These are phyloP conservation scores for Nasonia longicornis DNA, from an alignment of 1,140 invertebrate genomes.

Conservation along the genomic window DNA sequence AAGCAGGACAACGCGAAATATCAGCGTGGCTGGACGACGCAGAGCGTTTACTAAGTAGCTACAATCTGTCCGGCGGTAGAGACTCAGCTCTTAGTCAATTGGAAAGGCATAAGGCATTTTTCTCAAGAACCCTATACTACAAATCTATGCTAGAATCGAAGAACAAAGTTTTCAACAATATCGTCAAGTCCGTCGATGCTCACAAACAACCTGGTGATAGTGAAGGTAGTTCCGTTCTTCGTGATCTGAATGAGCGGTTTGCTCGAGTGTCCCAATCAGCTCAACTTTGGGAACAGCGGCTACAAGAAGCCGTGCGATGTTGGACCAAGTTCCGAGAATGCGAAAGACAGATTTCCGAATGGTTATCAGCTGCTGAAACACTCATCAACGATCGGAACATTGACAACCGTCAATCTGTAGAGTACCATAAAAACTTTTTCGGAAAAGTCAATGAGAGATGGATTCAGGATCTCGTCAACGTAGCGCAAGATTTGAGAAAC, in stretches of 20 bases:
- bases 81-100: constrained; percentile 81
- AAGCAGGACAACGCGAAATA: constrained; percentile 88
- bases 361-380: constrained; percentile 86
- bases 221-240: constrained; percentile 79
- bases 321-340: constrained; percentile 90
- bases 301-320: constrained; percentile 82
- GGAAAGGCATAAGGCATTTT: constrained; percentile 88
- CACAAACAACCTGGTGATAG: constrained; percentile 79
- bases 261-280: constrained; percentile 78
- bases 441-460: constrained; percentile 85
- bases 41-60: constrained; percentile 77
- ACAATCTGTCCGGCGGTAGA: constrained; percentile 77
- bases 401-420: constrained; percentile 84
- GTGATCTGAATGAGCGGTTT: constrained; percentile 87
- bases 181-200: constrained; percentile 81
- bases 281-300: constrained; percentile 82
- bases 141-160: constrained; percentile 94
- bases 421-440: constrained; percentile 87
- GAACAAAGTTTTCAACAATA: constrained; percentile 92
- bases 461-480: constrained; percentile 83
- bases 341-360: constrained; percentile 84
- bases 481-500: constrained; percentile 83
- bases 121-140: constrained; percentile 89
- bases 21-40: constrained; percentile 87
- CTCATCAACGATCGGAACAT: constrained; percentile 85